Evolutionary conservation across 1,140 invertebrate species (phyloP).

Genomic region (Anthonomus grandis): DNA sequence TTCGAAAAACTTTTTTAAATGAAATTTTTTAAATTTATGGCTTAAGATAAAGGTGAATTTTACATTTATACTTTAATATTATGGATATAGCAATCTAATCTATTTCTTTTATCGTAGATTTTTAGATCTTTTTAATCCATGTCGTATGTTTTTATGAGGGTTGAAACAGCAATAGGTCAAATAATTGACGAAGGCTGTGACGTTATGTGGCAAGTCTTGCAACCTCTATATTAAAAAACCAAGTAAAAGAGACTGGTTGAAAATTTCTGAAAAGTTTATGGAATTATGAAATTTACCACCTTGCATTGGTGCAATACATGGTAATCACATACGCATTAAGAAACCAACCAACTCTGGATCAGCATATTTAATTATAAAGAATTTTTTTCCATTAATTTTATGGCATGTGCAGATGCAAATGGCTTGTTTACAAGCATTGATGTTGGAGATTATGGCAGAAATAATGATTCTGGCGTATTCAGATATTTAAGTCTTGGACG

Average conservation of each 20-base stretch:
- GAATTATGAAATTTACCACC: neutral
- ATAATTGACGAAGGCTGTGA: too few relatives aligned
- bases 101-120: too few relatives aligned
- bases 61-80: too few relatives aligned
- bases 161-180: too few relatives aligned
- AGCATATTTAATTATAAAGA: neutral
- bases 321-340: neutral
- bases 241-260: neutral
- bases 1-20: too few relatives aligned
- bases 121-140: neutral
- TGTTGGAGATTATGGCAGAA: too few relatives aligned
- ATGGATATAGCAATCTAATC: too few relatives aligned
- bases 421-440: too few relatives aligned
- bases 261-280: conserved; percentile 1
- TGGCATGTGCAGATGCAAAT: too few relatives aligned
- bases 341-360: neutral
- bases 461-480: neutral
- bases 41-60: too few relatives aligned
- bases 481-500: neutral
- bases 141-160: neutral
- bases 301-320: neutral
- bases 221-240: conserved; percentile 1
- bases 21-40: too few relatives aligned
- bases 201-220: neutral
- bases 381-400: neutral